These are phyloP conservation scores for Hybos culiciformis DNA, from an alignment of 2,888 invertebrate species.

Conservation along the genomic window DNA sequence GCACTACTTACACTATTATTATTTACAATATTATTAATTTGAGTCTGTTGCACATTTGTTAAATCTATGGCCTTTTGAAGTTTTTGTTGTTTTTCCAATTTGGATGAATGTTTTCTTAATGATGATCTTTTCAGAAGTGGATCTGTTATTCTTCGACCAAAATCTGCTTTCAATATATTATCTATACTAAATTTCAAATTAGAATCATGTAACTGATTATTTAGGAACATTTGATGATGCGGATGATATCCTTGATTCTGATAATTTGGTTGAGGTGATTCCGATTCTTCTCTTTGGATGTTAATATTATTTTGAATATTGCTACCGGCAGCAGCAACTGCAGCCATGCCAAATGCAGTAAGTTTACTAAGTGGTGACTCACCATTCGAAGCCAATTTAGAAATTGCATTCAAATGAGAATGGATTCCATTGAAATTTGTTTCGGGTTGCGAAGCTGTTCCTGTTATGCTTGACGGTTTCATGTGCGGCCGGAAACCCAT, in stretches of 20 bases:
- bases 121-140: conserved; percentile 43
- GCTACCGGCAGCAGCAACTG: neutral
- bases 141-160: conserved; percentile 57
- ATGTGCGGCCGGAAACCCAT: conserved; percentile 16
- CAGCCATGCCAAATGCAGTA: conserved; percentile 26
- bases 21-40: neutral
- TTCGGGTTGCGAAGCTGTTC: neutral
- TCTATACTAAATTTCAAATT: conserved; percentile 72
- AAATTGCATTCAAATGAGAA: conserved; percentile 52
- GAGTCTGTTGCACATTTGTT: conserved; percentile 5
- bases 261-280: conserved; percentile 20
- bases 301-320: conserved; percentile 16
- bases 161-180: conserved; percentile 74
- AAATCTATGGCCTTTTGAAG: conserved; percentile 7
- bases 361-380: conserved; percentile 26
- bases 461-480: no score
- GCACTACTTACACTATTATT: neutral
- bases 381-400: conserved; percentile 37
- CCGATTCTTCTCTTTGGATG: conserved; percentile 6
- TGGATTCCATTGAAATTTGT: conserved; percentile 41
- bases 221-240: conserved; percentile 23
- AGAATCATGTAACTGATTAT: conserved; percentile 39
- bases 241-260: conserved; percentile 21
- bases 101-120: conserved; percentile 6
- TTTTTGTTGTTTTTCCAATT: neutral